Evolutionary conservation across 2,113 vertebrate species (phyloP).

Genomic region (Thunnus maccoyii): DNA sequence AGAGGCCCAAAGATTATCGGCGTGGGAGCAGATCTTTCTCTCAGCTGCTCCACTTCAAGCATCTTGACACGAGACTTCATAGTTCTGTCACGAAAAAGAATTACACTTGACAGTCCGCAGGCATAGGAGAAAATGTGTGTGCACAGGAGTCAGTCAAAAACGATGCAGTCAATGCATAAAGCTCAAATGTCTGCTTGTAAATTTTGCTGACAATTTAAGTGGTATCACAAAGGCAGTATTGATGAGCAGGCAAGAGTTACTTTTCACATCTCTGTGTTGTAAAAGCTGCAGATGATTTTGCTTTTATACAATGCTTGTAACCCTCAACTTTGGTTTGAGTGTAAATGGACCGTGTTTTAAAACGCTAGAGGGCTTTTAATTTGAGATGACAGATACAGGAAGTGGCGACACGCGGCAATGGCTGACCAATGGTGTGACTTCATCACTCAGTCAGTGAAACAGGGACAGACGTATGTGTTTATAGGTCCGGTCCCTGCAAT

Average conservation of each 20-base stretch:
- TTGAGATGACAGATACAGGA: too few species aligned
- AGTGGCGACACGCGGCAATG: too few species aligned
- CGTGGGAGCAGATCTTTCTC: constrained; percentile 60
- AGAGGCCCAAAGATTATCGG: constrained; percentile 66
- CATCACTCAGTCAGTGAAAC: too few species aligned
- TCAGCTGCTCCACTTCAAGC: constrained; percentile 66
- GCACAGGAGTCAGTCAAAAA: constrained; percentile 54
- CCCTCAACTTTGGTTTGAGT: too few species aligned
- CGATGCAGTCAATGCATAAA: constrained; percentile 43
- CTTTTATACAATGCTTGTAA: background rate
- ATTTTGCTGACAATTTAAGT: constrained; percentile 31
- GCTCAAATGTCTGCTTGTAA: constrained; percentile 21
- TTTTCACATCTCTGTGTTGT: constrained; percentile 3
- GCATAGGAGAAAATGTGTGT: constrained; percentile 38
- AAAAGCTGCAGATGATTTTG: background rate
- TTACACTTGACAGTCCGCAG: constrained; percentile 71
- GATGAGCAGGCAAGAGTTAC: constrained; percentile 1
- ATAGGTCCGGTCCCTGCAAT: too few species aligned
- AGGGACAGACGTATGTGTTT: too few species aligned
- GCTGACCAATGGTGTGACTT: too few species aligned
- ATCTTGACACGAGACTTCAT: constrained; percentile 72
- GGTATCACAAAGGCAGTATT: constrained; percentile 3
- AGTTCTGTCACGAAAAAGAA: constrained; percentile 65
- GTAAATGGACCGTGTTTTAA: too few species aligned
- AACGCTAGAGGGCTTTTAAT: too few species aligned